Evolutionary conservation across 37 sponge, comb jelly and placozoan genomes (phyloP).

Genomic region (Axinella damicornis): DNA sequence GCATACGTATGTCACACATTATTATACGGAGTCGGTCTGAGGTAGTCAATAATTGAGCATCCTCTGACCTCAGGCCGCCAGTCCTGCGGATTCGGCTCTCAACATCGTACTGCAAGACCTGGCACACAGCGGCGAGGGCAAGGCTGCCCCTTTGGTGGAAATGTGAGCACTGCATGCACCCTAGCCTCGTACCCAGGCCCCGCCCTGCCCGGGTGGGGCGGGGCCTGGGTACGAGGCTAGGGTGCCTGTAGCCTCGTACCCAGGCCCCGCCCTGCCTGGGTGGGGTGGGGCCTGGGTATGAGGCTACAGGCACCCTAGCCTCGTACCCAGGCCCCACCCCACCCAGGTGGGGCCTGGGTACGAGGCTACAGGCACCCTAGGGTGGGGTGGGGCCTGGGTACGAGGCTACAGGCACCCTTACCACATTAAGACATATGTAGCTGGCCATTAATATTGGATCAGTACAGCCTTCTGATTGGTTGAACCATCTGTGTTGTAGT

Average conservation of each 20-base stretch:
- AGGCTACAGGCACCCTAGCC: too few relatives aligned
- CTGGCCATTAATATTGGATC: neutral
- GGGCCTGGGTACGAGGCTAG: too few relatives aligned
- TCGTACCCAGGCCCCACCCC: too few relatives aligned
- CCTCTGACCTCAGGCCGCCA: slow-evolving; percentile 55
- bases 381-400: neutral
- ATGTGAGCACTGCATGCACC: slow-evolving; percentile 9
- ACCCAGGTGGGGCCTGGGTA: neutral
- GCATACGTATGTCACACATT: slow-evolving; percentile 47
- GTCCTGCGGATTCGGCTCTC: slow-evolving; percentile 60
- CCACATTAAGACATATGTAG: too few relatives aligned
- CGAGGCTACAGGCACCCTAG: too few relatives aligned
- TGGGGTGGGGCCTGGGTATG: neutral
- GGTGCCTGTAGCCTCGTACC: too few relatives aligned
- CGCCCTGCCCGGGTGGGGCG: too few relatives aligned
- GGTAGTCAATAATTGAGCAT: neutral
- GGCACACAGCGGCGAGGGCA: slow-evolving; percentile 37
- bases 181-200: too few relatives aligned
- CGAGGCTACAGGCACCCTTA: too few relatives aligned
- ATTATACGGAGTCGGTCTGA: neutral
- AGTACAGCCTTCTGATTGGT: too few relatives aligned
- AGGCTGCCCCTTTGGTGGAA: slow-evolving; percentile 29
- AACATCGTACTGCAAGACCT: slow-evolving; percentile 51
- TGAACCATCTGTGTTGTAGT: neutral
- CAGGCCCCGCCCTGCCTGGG: too few relatives aligned